A percentile compares a stretch with the other conserved stretches of the same genome.
Conservation (phyloP, 2,113 vertebrate genomes). For the Archocentrus centrarchus region DNA sequence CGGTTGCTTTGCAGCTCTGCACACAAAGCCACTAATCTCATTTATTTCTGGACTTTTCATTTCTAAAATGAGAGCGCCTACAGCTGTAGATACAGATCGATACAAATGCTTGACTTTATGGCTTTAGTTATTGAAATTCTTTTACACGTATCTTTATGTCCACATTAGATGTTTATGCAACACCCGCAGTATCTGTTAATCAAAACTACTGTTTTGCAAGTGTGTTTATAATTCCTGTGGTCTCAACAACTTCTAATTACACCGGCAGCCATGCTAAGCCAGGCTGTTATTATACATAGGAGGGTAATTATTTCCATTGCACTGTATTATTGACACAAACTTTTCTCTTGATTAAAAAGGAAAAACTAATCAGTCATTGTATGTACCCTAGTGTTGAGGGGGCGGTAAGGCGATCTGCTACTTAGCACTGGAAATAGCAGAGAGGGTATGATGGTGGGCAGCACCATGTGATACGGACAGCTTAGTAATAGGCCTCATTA, state of each 20-base stretch:
- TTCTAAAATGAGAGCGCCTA: not conserved
- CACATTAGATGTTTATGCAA: not conserved
- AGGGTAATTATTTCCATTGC: slow-evolving; percentile 54
- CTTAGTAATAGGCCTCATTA: slow-evolving; percentile 56
- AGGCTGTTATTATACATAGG: slow-evolving; percentile 32
- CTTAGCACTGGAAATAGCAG: slow-evolving; percentile 20
- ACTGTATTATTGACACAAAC: slow-evolving; percentile 48
- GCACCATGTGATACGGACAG: slow-evolving; percentile 18
- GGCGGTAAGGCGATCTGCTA: slow-evolving; percentile 34
- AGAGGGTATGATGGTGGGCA: slow-evolving; percentile 33
- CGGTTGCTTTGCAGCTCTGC: slow-evolving; percentile 15
- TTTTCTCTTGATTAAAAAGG: slow-evolving; percentile 46
- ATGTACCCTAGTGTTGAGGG: slow-evolving; percentile 25
- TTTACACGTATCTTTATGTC: slow-evolving; percentile 13
- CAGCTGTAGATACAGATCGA: not conserved
- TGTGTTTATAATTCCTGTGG: slow-evolving; percentile 36
- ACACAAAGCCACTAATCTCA: not conserved
- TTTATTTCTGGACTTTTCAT: not conserved
- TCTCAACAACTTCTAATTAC: slow-evolving; percentile 56
- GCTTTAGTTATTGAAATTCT: not conserved
- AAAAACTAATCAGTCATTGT: slow-evolving; percentile 36
- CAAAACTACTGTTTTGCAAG: slow-evolving; percentile 18
- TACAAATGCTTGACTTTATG: not conserved
- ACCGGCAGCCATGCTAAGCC: slow-evolving; percentile 13
- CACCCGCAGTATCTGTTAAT: slow-evolving; percentile 21